Evolutionary conservation across 2,888 invertebrate genomes (phyloP), one percentile per base, ranked within the genome.

Genomic region (Hydropsyche betteni): DNA sequence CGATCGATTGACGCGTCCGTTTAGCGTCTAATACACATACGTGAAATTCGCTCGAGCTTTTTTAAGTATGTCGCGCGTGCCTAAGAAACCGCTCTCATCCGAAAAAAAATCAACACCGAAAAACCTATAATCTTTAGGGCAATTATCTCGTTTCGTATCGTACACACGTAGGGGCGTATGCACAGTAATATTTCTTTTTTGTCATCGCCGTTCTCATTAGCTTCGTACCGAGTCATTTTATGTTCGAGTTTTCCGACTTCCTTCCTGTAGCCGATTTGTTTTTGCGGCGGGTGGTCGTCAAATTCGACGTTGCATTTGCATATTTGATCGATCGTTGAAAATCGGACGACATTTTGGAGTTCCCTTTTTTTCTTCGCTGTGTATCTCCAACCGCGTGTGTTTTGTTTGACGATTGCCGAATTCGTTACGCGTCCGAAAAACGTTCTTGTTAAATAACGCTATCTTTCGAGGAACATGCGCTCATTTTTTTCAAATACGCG

Each of bases 301-400:
- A 61, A 61, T 14, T 24, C 24, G 24, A 24, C 24, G 24, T 24
- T 24, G 44, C 4, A 44, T 64, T 64, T 64, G 64, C 64, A 36
- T 64, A 64, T 64, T 64, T 64, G 64, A 64, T 64, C 64, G 64
- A 64, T 64, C 36, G 64, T 12, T 36, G 36, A 64, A 64, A 64
- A 36, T 36, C 36, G 64, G 34, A 64, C 64, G 64, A 64, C 64
- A 64, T 64, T 64, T 64, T 36, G 1, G 36, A 8, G 12, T 24
- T 64, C 4, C 34, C 24, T 64, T 36, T 64, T 64, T 24, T 64
- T 55, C n/a, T 14, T 55, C 6, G 2, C 6, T 55, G 5, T n/a
- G 34, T 64, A 64, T 16, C 34, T 12, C 64, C 12, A 6, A 64
- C 6, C 44, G 44, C 1, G 44, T 44, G 44, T 10, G 44, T 44